Evolutionary conservation across 2,888 invertebrate genomes (phyloP), one percentile per base, ranked within the genome.

Genomic region (Aphodius granarius): DNA sequence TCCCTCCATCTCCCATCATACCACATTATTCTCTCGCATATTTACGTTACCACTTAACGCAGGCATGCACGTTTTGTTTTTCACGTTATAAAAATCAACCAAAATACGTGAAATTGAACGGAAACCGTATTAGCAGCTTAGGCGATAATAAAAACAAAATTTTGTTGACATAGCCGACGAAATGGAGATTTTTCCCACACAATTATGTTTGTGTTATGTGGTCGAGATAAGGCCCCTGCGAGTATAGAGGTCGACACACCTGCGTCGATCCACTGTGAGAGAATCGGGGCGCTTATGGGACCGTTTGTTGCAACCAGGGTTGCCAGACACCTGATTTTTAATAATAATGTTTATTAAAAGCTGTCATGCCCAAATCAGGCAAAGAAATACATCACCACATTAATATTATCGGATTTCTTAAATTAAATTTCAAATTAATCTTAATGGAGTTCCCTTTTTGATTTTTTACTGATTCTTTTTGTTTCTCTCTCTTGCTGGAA

Each of bases 221-320:
- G 82, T 81, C 81, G 80, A 83, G 83, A 84, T 84, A 84, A 84
- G 83, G 82, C 83, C 83, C 85, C 85, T 85, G 85, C 85, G 78
- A n/a, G 20, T n/a, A n/a, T n/a, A n/a, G 18, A n/a, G 68, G 68
- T 68, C 22, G 68, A 20, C 21, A 68, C n/a, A 20, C 68, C 20
- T 68, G 21, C 21, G 68, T 68, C 68, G 18, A 20, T 68, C 21
- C 68, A 19, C 9, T 43, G 43, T 43, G 43, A 43, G 43, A 43
- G 43, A 43, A 43, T 43, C 43, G 43, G 23, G 23, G 4, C 23
- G 23, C 23, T 23, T 23, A 23, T 23, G 23, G 43, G 43, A 6
- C 43, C 9, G 43, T 43, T 43, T 13, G 43, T 68, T 68, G 21
- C 68, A 68, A 22, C n/a, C 68, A 21, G n/a, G n/a, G n/a, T n/a